Base-by-base conservation (phyloP, 2,113 vertebrate genomes). In the Ciconia boyciana region DNA sequence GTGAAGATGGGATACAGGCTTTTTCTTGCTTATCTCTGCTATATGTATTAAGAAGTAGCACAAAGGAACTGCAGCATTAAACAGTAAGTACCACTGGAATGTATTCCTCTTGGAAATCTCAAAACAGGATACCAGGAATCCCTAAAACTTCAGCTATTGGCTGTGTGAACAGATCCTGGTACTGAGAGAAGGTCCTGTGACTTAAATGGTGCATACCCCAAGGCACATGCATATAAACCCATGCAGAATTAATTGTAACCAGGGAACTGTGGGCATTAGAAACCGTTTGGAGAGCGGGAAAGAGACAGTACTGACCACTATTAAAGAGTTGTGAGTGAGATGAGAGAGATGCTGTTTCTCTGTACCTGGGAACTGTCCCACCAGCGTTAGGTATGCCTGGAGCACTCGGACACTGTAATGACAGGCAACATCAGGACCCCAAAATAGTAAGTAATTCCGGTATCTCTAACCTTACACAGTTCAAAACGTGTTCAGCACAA, bases 361-460 rank as follows among this genome's bases (percentile, higher is more conserved):
- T 70, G 34, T 52, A 36, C 31, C 65, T 77, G 52, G 65, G 41
- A 70, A 28, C 31, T 79, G 57, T 76, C 69, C 55, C 4, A 11
- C 28, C 75, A 43, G 18, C 1, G 6, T 77, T 62, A 80, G 19
- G 26, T 43, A 11, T 31, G 22, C 48, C 64, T 78, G 71, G 36
- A 83, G 46, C 48, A 62, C 69, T 58, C 61, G 60, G 79, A 46
- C 57, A 32, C n/a, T 95, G 83, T 44, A 44, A 81, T 70, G 70
- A 84, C 51, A 89, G n/a, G 36, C 7, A 5, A 92, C 69, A 52
- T 61, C 36, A 41, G 82, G 76, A 94, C 48, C 48, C 34, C 52
- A 21, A 91, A 93, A 64, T 78, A 95, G 91, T 70, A 91, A 84
- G 49, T 41, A 92, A 70, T 94, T 83, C 76, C 61, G 68, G 62